Conservation (phyloP, 2,797 vertebrate species). For the Melanotaenia parkinsoni region DNA sequence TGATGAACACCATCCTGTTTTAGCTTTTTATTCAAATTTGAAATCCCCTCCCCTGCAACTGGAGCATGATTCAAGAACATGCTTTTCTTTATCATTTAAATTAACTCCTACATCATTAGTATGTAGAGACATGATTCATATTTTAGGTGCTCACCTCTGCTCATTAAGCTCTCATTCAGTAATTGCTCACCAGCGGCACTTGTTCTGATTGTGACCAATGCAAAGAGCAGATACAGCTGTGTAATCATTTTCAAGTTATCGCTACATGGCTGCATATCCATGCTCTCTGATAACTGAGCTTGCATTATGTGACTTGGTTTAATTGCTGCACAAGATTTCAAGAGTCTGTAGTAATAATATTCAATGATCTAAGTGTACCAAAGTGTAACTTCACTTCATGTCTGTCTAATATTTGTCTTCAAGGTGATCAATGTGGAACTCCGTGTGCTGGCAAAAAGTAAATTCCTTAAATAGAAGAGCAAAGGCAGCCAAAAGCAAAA, state of each 20-base stretch:
- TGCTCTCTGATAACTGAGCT: slow-evolving; percentile 50
- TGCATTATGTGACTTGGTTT: slow-evolving; percentile 41
- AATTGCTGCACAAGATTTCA: slow-evolving; percentile 61
- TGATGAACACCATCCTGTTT: slow-evolving; percentile 29
- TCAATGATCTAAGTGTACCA: slow-evolving; percentile 28
- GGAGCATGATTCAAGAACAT: slow-evolving; percentile 63
- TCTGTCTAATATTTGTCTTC: slow-evolving; percentile 57
- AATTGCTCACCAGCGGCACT: slow-evolving; percentile 62
- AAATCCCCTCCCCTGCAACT: slow-evolving; percentile 60
- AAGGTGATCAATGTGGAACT: slow-evolving; percentile 49
- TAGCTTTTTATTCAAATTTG: slow-evolving; percentile 44
- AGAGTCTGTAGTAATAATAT: slow-evolving; percentile 48
- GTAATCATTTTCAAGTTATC: slow-evolving; percentile 56
- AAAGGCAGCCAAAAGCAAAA: slow-evolving; percentile 42
- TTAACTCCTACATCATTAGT: slow-evolving; percentile 62
- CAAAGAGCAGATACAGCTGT: slow-evolving; percentile 50
- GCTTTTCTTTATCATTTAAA: slow-evolving; percentile 66
- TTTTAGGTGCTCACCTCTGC: slow-evolving; percentile 65
- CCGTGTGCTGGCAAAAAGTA: slow-evolving; percentile 29
- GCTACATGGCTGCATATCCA: slow-evolving; percentile 40
- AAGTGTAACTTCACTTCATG: slow-evolving; percentile 54
- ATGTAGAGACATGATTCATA: slow-evolving; percentile 59
- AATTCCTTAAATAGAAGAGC: slow-evolving; percentile 37
- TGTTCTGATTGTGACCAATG: slow-evolving; percentile 55
- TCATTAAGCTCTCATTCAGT: slow-evolving; percentile 66